A percentile compares a stretch with the other conserved stretches of the same genome.
phyloP scores from a whole-genome alignment of 23 tunicate genomes.

The Clavelina lepadiformis region DNA sequence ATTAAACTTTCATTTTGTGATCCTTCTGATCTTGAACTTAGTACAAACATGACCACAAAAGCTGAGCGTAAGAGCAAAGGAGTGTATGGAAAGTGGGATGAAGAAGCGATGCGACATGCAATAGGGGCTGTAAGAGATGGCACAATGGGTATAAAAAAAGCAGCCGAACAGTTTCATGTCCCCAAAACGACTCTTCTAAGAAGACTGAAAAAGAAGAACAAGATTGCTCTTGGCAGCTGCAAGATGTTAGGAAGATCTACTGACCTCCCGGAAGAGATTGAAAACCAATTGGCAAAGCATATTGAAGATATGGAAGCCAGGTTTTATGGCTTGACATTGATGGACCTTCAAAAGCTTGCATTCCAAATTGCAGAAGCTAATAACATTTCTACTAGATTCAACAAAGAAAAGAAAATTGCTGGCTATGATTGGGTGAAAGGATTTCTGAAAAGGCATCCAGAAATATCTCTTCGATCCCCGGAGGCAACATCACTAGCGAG shows the following conservation, averaged over 20 bases:
- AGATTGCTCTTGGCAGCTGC: neutral
- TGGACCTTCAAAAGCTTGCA: slow-evolving; percentile 1
- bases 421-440: slow-evolving; percentile 9
- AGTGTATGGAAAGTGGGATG: neutral
- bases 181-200: slow-evolving; percentile 12
- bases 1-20: no score
- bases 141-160: slow-evolving; percentile 1
- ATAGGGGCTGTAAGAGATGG: neutral
- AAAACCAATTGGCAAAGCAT: slow-evolving; percentile 5
- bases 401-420: slow-evolving; percentile 11
- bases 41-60: slow-evolving; percentile 8
- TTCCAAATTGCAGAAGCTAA: slow-evolving; percentile 20
- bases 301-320: slow-evolving; percentile 9
- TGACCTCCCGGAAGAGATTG: slow-evolving; percentile 4
- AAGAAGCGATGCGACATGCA: slow-evolving; percentile 5
- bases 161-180: slow-evolving; percentile 14
- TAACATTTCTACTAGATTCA: slow-evolving; percentile 7
- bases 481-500: slow-evolving; percentile 21
- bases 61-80: slow-evolving; percentile 9
- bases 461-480: slow-evolving; percentile 4
- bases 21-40: no score
- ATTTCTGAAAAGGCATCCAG: slow-evolving; percentile 13
- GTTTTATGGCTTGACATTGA: slow-evolving; percentile 13
- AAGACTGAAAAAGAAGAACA: neutral
- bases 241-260: slow-evolving; percentile 4